These are phyloP conservation scores for Eleutherodactylus coqui DNA, from an alignment of 2,797 vertebrate genomes.

Conservation along the genomic window DNA sequence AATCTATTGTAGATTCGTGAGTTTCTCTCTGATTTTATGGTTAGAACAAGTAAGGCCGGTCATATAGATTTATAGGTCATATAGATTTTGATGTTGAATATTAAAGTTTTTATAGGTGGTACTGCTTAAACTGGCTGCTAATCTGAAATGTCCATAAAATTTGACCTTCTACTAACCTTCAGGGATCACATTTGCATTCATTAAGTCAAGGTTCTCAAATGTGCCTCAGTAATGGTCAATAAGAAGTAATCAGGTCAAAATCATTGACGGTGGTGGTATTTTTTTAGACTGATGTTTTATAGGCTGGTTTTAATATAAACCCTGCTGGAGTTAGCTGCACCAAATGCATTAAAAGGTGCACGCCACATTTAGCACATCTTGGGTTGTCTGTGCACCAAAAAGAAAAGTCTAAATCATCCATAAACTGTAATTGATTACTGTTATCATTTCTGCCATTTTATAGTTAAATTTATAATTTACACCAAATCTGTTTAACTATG, in stretches of 20 bases:
- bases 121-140: neutral
- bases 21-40: neutral
- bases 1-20: neutral
- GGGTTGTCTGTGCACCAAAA: no score
- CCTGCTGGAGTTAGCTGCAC: no score
- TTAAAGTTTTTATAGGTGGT: neutral
- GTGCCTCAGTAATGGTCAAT: neutral
- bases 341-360: no score
- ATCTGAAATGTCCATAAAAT: neutral
- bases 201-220: slow-evolving; percentile 10
- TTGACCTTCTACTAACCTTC: neutral
- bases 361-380: no score
- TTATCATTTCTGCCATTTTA: no score
- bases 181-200: neutral
- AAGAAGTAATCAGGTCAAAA: slow-evolving; percentile 3
- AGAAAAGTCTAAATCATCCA: no score
- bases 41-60: neutral
- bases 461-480: no score
- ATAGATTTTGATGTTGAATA: neutral
- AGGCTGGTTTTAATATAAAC: no score
- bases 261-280: neutral
- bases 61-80: neutral
- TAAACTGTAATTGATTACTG: no score
- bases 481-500: no score
- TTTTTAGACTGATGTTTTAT: no score